A percentile compares a stretch with the other conserved stretches of the same genome.
phyloP scores from a whole-genome alignment of 2,888 invertebrate species.

The Drosophila mulleri region DNA sequence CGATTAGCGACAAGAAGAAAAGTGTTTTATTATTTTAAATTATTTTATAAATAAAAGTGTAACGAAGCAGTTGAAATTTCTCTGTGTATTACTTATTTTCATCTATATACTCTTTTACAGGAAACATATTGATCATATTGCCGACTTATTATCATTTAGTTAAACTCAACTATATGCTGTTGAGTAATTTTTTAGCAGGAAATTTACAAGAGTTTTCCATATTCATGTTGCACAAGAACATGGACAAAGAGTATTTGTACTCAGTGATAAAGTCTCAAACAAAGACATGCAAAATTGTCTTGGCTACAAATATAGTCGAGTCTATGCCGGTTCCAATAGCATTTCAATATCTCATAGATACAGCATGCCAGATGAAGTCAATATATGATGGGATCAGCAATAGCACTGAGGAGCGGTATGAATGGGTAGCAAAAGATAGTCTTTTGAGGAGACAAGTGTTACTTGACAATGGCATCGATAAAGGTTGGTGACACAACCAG shows the following conservation, averaged over 20 bases:
- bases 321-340: conserved; percentile 45
- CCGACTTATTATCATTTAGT: conserved; percentile 62
- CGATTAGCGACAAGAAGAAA: conserved; percentile 14
- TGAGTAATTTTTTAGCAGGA: conserved; percentile 50
- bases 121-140: conserved; percentile 65
- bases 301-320: conserved; percentile 60
- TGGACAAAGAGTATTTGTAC: conserved; percentile 46
- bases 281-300: conserved; percentile 42
- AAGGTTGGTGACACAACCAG: conserved; percentile 35
- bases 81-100: not conserved
- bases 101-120: conserved; percentile 34
- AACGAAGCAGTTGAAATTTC: conserved; percentile 18
- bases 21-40: conserved; percentile 25
- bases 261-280: conserved; percentile 19
- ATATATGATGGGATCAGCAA: conserved; percentile 36
- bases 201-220: conserved; percentile 43
- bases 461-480: conserved; percentile 25
- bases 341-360: conserved; percentile 64
- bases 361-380: conserved; percentile 40
- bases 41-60: conserved; percentile 27
- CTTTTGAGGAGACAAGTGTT: conserved; percentile 45
- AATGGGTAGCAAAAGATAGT: conserved; percentile 61
- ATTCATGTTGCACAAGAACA: conserved; percentile 45
- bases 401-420: conserved; percentile 38
- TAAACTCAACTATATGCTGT: conserved; percentile 65